A percentile compares a stretch with the other conserved stretches of the same genome.
Conservation (phyloP, 2,888 invertebrate genomes). For the Lucinisca nassula region DNA sequence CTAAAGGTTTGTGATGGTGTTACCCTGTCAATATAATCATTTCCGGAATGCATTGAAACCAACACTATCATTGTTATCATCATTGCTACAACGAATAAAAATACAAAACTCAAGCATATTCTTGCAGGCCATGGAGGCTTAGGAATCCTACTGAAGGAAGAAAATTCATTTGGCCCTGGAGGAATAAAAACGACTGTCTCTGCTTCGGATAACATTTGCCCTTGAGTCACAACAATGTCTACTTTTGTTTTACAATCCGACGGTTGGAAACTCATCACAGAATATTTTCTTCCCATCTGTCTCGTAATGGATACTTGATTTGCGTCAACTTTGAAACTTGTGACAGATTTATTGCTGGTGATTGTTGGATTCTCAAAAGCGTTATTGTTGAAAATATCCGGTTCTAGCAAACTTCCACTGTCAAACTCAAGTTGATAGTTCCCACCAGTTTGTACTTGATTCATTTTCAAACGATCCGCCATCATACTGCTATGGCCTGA, state of each 20-base stretch:
- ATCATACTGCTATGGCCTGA: too few species aligned
- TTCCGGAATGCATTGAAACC: too few species aligned
- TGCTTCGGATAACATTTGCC: neutral
- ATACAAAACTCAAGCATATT: neutral
- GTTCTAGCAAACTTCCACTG: too few species aligned
- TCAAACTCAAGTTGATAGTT: too few species aligned
- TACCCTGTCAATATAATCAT: too few species aligned
- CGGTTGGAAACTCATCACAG: slow-evolving; percentile 46
- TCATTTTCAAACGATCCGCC: too few species aligned
- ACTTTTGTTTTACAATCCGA: neutral
- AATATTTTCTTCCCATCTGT: slow-evolving; percentile 32
- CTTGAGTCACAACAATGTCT: neutral
- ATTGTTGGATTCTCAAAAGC: too few species aligned
- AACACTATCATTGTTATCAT: neutral
- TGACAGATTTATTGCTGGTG: slow-evolving; percentile 38
- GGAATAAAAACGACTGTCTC: neutral
- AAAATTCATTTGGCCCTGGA: neutral
- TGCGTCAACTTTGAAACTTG: slow-evolving; percentile 34
- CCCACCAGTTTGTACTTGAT: too few species aligned
- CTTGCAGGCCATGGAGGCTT: neutral
- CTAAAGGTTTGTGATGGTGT: too few species aligned
- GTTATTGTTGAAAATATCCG: too few species aligned
- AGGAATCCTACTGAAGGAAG: neutral
- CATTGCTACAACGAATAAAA: neutral
- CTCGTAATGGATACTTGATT: slow-evolving; percentile 41